A percentile compares a stretch with the other conserved stretches of the same genome.
These are phyloP conservation scores for Phoxinus phoxinus DNA, from an alignment of 2,113 vertebrate species.

Conservation along the genomic window DNA sequence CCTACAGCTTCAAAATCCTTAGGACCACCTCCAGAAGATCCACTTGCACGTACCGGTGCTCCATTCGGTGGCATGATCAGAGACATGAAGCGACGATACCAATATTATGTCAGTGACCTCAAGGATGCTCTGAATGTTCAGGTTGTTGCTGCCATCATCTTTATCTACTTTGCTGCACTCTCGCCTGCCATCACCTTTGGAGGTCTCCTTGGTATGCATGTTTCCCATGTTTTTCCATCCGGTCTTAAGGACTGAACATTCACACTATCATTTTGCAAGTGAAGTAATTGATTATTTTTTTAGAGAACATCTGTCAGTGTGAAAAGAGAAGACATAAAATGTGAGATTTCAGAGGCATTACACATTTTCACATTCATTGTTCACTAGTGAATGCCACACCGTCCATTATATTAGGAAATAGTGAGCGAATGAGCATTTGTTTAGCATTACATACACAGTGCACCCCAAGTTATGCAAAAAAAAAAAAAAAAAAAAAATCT, in stretches of 20 bases:
- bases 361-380: not conserved
- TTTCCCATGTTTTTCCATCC: not conserved
- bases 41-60: constrained; percentile 80
- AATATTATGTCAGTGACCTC: constrained; percentile 89
- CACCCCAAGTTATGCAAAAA: not conserved
- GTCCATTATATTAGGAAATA: not conserved
- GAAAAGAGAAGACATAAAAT: not conserved
- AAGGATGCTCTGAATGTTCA: constrained; percentile 86
- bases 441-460: not conserved
- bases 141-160: constrained; percentile 90
- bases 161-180: constrained; percentile 96
- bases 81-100: constrained; percentile 87
- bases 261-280: not conserved
- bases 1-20: constrained; percentile 59
- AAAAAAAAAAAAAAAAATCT: not conserved
- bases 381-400: not conserved
- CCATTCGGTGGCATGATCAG: constrained; percentile 88
- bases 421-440: not conserved
- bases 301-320: not conserved
- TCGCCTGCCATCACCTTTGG: constrained; percentile 95
- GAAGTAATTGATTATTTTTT: not conserved
- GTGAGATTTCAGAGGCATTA: not conserved
- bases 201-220: constrained; percentile 84
- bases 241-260: not conserved
- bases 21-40: constrained; percentile 76